Base-by-base conservation (phyloP, 2,888 invertebrate species). In the Tinea trinotella region DNA sequence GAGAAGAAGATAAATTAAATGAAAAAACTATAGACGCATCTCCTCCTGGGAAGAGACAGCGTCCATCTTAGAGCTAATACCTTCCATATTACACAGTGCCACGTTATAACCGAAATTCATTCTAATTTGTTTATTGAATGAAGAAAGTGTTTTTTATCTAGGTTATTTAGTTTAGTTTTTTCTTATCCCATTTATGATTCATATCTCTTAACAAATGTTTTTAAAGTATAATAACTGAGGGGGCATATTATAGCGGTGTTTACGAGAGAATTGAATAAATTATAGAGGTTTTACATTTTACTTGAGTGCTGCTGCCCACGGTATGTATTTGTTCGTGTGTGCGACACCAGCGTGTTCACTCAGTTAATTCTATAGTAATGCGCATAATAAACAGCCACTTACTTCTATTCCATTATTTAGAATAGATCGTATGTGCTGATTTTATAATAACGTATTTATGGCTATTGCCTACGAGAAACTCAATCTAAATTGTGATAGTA, bases 291-390 rank as follows among this genome's bases (percentile, higher is more conserved):
- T 71, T 65, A 74, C 76, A 73, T 76, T 75, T 64, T 3, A 40
- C 30, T 15, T n/a, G 46, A 46, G 46, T 46, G 46, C 3, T 46
- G 19, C 46, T 73, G 19, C 40, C 12, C 13, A 80, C 76, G 71
- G 76, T 70, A 73, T 73, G 64, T 83, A 83, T 65, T 64, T 83
- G 83, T 65, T 83, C 83, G 83, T 79, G 83, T 82, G 73, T 83
- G 82, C 81, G 83, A 78, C 75, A 80, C 66, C 62, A 66, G 65
- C 70, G 70, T 67, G 65, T 70, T 74, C 70, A 77, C 71, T 75
- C 71, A 68, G 74, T 74, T 74, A 75, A 73, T 77, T 72, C 73
- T 78, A 78, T 71, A 66, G 73, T 76, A 70, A 76, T 74, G 67
- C 69, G 77, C 76, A 78, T 79, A 76, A 74, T 74, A 73, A 66